Evolutionary conservation across 2,888 invertebrate species (phyloP).

Genomic region (Ommatoiulus sabulosus): DNA sequence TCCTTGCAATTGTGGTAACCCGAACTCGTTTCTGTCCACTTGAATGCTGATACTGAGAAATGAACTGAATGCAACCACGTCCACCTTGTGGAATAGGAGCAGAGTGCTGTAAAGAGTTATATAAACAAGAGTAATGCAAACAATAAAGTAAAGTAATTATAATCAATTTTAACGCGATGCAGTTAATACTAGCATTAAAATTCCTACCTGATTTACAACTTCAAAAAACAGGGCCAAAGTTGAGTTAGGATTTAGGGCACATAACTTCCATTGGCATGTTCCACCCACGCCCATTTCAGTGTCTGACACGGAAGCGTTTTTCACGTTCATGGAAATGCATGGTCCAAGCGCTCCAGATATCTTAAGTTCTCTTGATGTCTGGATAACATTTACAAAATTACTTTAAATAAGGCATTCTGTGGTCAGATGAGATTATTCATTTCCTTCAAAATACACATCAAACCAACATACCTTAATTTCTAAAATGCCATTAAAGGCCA

Average conservation of each 20-base stretch:
- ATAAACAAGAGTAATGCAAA: not conserved
- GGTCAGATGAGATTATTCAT: not conserved
- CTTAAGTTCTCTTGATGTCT: slow-evolving; percentile 92
- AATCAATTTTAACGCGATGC: too few relatives aligned
- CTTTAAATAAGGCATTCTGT: too few relatives aligned
- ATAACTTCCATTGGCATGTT: slow-evolving; percentile 99
- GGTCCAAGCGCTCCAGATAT: slow-evolving; percentile 96
- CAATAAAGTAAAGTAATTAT: not conserved
- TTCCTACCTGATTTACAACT: slow-evolving; percentile 78
- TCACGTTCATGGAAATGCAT: slow-evolving; percentile 93
- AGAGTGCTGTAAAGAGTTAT: slow-evolving; percentile 77
- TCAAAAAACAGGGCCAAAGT: slow-evolving; percentile 97
- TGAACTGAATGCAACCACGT: slow-evolving; percentile 96
- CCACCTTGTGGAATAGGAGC: slow-evolving; percentile 96
- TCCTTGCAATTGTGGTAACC: slow-evolving; percentile 97
- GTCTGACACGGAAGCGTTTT: slow-evolving; percentile 92
- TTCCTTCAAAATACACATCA: not conserved
- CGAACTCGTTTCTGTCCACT: slow-evolving; percentile 94
- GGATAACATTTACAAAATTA: slow-evolving; percentile 58
- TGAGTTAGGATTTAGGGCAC: slow-evolving; percentile 90
- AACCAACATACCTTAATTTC: slow-evolving; percentile 81
- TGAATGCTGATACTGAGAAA: slow-evolving; percentile 98
- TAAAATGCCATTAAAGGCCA: slow-evolving; percentile 97
- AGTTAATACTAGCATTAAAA: not conserved
- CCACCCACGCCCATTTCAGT: slow-evolving; percentile 98